These are phyloP conservation scores for Toxotes lorentzi DNA, from an alignment of 2,797 vertebrate genomes.

Conservation along the genomic window DNA sequence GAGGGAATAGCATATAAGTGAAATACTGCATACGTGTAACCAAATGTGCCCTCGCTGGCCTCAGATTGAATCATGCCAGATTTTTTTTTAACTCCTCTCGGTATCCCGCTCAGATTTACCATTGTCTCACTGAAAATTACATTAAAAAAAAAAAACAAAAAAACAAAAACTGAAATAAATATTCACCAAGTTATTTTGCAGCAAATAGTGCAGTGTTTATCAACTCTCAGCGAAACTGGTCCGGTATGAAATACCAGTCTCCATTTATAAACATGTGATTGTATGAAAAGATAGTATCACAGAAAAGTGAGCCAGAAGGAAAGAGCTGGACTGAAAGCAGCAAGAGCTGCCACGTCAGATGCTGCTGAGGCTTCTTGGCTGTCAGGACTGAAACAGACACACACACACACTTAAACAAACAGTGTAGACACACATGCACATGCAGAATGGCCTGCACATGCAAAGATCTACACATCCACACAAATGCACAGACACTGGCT, in stretches of 20 bases:
- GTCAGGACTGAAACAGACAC: slow-evolving; percentile 68
- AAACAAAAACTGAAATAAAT: slow-evolving; percentile 19
- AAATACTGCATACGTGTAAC: slow-evolving; percentile 43
- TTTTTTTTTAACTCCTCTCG: background rate
- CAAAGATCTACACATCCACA: slow-evolving; percentile 39
- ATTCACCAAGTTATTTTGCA: slow-evolving; percentile 44
- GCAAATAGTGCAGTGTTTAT: slow-evolving; percentile 46
- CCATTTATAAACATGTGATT: slow-evolving; percentile 78
- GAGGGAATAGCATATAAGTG: slow-evolving; percentile 24
- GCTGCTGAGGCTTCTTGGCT: slow-evolving; percentile 82
- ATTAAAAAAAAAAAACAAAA: background rate
- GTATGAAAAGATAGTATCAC: slow-evolving; percentile 81
- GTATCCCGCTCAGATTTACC: slow-evolving; percentile 18
- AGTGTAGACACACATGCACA: slow-evolving; percentile 29
- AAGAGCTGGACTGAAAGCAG: slow-evolving; percentile 77
- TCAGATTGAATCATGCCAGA: slow-evolving; percentile 25
- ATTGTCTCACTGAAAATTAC: slow-evolving; percentile 10
- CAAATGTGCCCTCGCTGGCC: slow-evolving; percentile 30
- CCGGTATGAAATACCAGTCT: slow-evolving; percentile 63
- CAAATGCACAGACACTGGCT: slow-evolving; percentile 14
- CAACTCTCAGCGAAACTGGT: slow-evolving; percentile 53
- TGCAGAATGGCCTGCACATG: slow-evolving; percentile 36
- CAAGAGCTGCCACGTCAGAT: slow-evolving; percentile 84
- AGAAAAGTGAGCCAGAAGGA: slow-evolving; percentile 77
- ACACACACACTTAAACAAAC: slow-evolving; percentile 32